phyloP scores from a whole-genome alignment of 2,797 vertebrate species.

The Acanthis flammea region DNA sequence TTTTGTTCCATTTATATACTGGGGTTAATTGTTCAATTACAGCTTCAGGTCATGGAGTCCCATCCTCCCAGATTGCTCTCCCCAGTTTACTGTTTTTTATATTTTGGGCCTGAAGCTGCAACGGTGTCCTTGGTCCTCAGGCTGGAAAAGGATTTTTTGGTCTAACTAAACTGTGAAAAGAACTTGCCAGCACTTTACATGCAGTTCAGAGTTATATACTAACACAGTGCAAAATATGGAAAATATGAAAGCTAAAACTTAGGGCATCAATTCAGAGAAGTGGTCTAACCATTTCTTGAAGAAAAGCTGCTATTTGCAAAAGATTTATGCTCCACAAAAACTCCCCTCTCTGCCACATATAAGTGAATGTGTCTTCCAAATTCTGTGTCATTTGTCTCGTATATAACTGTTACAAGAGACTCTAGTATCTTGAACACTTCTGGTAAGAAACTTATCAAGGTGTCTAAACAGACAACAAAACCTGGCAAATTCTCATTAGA shows the following conservation, averaged over 20 bases:
- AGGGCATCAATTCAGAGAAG: neutral
- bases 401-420: neutral
- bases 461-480: neutral
- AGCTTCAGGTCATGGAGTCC: neutral
- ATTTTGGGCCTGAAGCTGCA: neutral
- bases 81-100: neutral
- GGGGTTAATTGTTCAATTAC: neutral
- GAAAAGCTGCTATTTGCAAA: neutral
- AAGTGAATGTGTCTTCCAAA: neutral
- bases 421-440: neutral
- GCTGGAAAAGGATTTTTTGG: neutral
- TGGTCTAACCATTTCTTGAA: neutral
- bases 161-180: neutral
- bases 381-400: neutral
- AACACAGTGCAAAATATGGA: neutral
- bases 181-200: neutral
- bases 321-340: neutral
- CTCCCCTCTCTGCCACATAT: neutral
- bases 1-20: neutral
- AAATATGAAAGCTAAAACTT: neutral
- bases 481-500: neutral
- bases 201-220: neutral
- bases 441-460: neutral
- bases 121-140: accelerated
- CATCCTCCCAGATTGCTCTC: neutral